These are phyloP conservation scores for Brachirus orientalis DNA, from an alignment of 2,113 vertebrate species.

Conservation along the genomic window DNA sequence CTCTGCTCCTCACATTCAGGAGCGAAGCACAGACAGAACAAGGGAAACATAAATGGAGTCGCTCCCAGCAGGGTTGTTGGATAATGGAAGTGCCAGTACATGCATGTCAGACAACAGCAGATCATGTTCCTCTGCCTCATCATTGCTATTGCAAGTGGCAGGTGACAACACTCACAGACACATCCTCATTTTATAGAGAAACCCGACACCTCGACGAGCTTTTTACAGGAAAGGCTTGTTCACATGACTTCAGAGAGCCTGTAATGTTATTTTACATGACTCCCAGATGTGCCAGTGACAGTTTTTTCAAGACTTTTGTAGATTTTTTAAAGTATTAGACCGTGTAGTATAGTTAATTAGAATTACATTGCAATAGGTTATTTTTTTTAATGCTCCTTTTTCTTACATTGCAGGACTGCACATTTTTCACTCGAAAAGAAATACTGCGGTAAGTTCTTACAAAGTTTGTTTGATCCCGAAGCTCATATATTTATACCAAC, in stretches of 20 bases:
- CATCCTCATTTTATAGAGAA: constrained; percentile 51
- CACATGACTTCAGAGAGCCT: constrained; percentile 8
- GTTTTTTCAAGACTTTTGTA: not conserved
- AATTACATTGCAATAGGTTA: too few relatives aligned
- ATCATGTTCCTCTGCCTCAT: constrained; percentile 55
- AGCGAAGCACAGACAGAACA: constrained; percentile 26
- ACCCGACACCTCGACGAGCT: constrained; percentile 32
- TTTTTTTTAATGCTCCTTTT: constrained; percentile 38
- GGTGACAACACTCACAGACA: constrained; percentile 46
- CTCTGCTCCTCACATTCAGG: constrained; percentile 16
- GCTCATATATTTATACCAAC: not conserved
- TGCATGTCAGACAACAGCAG: constrained; percentile 54
- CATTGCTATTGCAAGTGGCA: constrained; percentile 28
- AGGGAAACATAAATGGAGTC: constrained; percentile 28
- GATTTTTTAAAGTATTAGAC: not conserved
- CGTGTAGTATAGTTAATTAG: too few relatives aligned
- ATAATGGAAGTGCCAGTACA: constrained; percentile 39
- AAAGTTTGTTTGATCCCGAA: not conserved
- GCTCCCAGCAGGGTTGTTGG: constrained; percentile 17
- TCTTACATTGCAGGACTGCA: constrained; percentile 90
- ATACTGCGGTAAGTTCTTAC: constrained; percentile 89
- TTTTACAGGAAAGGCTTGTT: constrained; percentile 18
- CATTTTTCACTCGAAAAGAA: constrained; percentile 97
- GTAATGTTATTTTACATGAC: constrained; percentile 16
- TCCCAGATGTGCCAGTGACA: constrained; percentile 12